Conservation (phyloP, 2,888 invertebrate genomes). For the Invenusta paracnida region DNA sequence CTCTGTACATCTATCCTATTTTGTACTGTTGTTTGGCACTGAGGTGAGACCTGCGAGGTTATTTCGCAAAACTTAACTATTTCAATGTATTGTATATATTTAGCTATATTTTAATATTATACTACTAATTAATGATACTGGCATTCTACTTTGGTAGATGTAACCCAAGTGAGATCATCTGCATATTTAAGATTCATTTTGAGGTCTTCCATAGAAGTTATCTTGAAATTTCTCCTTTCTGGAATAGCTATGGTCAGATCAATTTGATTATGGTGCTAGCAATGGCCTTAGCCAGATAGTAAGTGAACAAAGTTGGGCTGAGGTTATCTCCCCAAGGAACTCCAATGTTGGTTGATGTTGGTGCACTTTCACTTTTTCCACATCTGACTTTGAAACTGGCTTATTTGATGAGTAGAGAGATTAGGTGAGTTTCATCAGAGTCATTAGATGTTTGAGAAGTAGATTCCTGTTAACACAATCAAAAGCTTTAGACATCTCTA, state of each 20-base stretch:
- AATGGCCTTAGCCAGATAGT: neutral
- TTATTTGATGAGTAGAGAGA: neutral
- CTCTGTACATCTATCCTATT: too few species aligned
- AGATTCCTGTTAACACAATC: neutral
- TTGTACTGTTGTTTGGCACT: too few species aligned
- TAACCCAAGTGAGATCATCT: neutral
- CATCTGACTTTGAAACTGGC: neutral
- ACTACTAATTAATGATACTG: too few species aligned
- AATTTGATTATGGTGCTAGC: neutral
- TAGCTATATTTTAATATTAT: too few species aligned
- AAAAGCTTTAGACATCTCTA: neutral
- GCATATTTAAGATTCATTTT: neutral
- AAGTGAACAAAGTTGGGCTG: too few species aligned
- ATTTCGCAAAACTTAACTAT: too few species aligned
- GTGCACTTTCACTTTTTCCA: neutral
- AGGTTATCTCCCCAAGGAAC: neutral
- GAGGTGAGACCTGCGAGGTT: too few species aligned
- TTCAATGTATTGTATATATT: too few species aligned
- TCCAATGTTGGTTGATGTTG: neutral
- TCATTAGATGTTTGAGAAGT: neutral
- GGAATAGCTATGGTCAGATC: neutral
- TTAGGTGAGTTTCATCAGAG: neutral
- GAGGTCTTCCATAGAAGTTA: neutral
- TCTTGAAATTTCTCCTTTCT: neutral
- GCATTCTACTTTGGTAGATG: neutral